These are phyloP conservation scores for Daboia siamensis DNA, from an alignment of 2,113 vertebrate species.

Conservation along the genomic window DNA sequence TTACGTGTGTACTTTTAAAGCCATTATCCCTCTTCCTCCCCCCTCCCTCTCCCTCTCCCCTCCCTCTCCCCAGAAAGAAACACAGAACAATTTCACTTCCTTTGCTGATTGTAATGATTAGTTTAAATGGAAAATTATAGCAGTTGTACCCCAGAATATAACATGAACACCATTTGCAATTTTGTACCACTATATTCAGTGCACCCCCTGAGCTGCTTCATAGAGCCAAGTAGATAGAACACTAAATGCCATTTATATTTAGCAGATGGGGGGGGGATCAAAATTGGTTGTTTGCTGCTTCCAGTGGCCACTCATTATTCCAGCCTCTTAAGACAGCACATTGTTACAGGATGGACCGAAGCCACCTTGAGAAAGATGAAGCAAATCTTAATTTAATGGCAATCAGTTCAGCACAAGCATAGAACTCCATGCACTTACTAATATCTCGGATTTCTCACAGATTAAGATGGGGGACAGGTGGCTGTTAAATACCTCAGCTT, in stretches of 20 bases:
- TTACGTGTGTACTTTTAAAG: background rate
- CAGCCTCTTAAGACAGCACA: background rate
- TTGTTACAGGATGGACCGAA: background rate
- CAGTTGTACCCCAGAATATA: background rate
- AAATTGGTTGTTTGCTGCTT: background rate
- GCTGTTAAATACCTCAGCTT: background rate
- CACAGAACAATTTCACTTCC: background rate
- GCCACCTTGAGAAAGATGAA: background rate
- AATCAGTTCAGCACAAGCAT: background rate
- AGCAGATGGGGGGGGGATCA: background rate
- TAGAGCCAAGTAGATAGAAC: background rate
- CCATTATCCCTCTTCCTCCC: background rate
- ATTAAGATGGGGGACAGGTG: background rate
- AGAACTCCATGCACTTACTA: background rate
- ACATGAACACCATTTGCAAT: background rate
- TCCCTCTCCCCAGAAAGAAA: background rate
- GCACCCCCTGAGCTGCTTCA: background rate
- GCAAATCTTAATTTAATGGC: background rate
- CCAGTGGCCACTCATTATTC: background rate
- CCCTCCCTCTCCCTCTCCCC: background rate
- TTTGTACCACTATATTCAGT: background rate
- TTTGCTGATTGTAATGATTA: background rate
- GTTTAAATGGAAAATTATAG: background rate
- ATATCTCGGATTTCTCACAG: background rate
- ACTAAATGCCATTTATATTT: background rate